Evolutionary conservation across 2,888 invertebrate genomes (phyloP), one percentile per base, ranked within the genome.

Genomic region (Drosophila tripunctata): DNA sequence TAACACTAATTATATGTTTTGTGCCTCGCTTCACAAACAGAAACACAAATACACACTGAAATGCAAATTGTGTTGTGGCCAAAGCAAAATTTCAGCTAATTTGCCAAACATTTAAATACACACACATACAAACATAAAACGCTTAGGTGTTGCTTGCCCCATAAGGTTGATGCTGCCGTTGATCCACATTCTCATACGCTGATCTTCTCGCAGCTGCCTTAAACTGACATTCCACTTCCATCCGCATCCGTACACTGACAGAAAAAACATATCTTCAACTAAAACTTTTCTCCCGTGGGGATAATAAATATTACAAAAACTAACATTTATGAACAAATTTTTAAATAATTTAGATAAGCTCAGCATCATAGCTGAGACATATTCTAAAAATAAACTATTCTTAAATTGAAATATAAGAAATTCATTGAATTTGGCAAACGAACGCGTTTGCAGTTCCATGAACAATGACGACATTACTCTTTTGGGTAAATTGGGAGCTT

Each of bases 91-190:
- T 86, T 81, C 71, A 83, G 71, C 81, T 81, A 81, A 81, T 81
- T 81, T 81, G 86, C 74, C 80, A 76, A 73, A 62, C 83, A 79
- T 81, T 81, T 80, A 82, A 86, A 86, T 80, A 71, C 63, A 83
- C 71, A 76, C 64, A 36, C 14, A 10, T 4, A 27, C 27, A 27
- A 10, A 27, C 27, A 21, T 3, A 15, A 15, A 67, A 61, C 63
- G 56, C 62, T 64, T 64, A 54, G 63, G 57, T 78, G 50, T 50
- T 67, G 61, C 40, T 54, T 40, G 65, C 19, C 36, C 30, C 75
- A 70, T 54, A 63, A 64, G 74, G 60, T 72, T 68, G 72, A 72
- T 72, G 70, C 50, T 52, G 61, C 54, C 51, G 56, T 64, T 71
- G 72, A 61, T 68, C 71, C 71, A 56, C 50, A 69, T 62, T 35